Conservation (phyloP, 2,797 vertebrate genomes). For the Mallotus villosus region DNA sequence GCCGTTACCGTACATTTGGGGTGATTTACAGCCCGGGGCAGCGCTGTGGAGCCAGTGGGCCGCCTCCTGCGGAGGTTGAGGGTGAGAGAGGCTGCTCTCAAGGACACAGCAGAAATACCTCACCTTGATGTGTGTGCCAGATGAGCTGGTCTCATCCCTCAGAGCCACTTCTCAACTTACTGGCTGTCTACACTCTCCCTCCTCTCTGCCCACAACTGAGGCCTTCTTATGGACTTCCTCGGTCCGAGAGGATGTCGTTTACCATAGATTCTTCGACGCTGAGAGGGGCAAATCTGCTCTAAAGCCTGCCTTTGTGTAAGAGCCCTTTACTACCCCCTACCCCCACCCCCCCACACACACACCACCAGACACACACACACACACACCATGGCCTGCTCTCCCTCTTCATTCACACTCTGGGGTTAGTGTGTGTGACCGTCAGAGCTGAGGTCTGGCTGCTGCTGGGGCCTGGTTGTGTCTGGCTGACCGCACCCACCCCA, state of each 20-base stretch:
- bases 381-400: constrained; percentile 16
- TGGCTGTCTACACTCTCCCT: no score
- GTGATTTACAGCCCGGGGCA: constrained; percentile 14
- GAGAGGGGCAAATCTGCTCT: no score
- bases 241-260: no score
- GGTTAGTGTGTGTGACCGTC: constrained; percentile 42
- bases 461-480: constrained; percentile 42
- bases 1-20: constrained; percentile 18
- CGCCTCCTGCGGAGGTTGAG: not conserved
- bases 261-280: no score
- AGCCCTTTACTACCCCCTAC: not conserved
- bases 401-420: not conserved
- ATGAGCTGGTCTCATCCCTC: not conserved
- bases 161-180: not conserved
- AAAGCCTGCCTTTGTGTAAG: not conserved
- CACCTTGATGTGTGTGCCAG: constrained; percentile 15
- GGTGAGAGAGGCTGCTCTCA: constrained; percentile 15
- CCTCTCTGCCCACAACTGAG: no score
- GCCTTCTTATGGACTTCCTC: no score
- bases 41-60: constrained; percentile 3
- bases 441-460: constrained; percentile 65
- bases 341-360: constrained; percentile 3
- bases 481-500: constrained; percentile 60
- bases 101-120: constrained; percentile 23
- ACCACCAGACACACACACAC: not conserved